phyloP scores from a whole-genome alignment of 2,113 vertebrate species.

The Corythornis cristatus region DNA sequence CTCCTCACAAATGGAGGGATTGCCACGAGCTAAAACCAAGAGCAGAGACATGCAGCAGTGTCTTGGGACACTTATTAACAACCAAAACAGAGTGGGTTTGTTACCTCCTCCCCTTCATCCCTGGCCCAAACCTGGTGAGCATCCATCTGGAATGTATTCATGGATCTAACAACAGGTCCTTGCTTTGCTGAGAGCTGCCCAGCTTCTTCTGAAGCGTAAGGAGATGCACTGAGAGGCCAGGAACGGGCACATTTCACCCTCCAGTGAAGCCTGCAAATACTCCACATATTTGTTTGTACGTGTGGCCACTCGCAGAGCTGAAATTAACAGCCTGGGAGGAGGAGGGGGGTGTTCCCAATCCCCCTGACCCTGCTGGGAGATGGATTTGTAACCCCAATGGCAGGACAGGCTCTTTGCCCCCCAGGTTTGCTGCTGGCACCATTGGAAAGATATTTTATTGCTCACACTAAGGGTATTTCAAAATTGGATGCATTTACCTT shows the following conservation, averaged over 20 bases:
- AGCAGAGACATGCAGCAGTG: not conserved
- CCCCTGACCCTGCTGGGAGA: rapidly evolving
- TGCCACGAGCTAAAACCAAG: not conserved
- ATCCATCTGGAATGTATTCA: not conserved
- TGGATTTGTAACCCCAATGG: not conserved
- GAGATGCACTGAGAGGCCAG: not conserved
- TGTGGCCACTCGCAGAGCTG: not conserved
- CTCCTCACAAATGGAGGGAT: not conserved
- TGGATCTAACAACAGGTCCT: not conserved
- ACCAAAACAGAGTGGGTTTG: not conserved
- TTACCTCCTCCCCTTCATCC: not conserved
- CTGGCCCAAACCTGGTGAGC: not conserved
- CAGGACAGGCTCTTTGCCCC: not conserved
- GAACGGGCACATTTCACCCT: not conserved
- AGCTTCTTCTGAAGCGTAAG: constrained; percentile 9
- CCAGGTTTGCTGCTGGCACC: not conserved
- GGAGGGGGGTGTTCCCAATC: not conserved
- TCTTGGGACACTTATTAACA: not conserved
- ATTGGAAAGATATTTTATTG: not conserved
- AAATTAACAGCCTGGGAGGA: not conserved
- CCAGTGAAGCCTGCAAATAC: not conserved
- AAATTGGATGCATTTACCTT: not conserved
- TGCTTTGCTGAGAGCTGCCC: not conserved
- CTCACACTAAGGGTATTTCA: not conserved
- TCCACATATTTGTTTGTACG: not conserved